Percentiles rank a stretch among this genome's conserved stretches.
Conservation (phyloP, 2,888 invertebrate species). For the Scaptomyza tumidula region DNA sequence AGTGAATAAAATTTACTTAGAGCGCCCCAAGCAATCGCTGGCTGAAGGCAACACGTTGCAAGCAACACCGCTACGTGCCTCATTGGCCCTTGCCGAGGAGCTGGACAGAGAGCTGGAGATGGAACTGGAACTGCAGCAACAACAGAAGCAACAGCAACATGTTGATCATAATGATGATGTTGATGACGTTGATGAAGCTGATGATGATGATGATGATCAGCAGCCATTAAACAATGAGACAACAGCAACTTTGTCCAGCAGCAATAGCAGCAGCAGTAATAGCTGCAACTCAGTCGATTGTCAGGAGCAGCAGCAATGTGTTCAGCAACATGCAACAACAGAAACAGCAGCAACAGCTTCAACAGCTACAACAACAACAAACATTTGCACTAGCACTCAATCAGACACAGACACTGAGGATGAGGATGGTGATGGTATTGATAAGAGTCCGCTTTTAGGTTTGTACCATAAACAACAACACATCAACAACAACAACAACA, state of each 20-base stretch:
- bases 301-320: slow-evolving; percentile 32
- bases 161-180: slow-evolving; percentile 70
- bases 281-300: slow-evolving; percentile 20
- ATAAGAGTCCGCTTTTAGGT: slow-evolving; percentile 85
- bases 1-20: slow-evolving; percentile 78
- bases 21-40: slow-evolving; percentile 53
- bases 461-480: slow-evolving; percentile 77
- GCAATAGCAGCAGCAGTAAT: slow-evolving; percentile 26
- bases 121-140: slow-evolving; percentile 49
- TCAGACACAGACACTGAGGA: slow-evolving; percentile 71
- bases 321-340: slow-evolving; percentile 16
- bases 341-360: slow-evolving; percentile 22
- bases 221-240: slow-evolving; percentile 81
- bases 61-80: slow-evolving; percentile 61
- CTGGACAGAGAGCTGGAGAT: slow-evolving; percentile 64
- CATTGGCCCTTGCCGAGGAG: slow-evolving; percentile 69
- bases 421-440: slow-evolving; percentile 79
- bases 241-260: slow-evolving; percentile 61
- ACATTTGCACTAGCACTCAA: slow-evolving; percentile 66
- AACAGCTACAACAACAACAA: slow-evolving; percentile 63
- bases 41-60: slow-evolving; percentile 30
- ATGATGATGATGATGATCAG: slow-evolving; percentile 72
- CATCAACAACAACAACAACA: slow-evolving; percentile 34
- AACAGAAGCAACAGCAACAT: slow-evolving; percentile 12
- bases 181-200: slow-evolving; percentile 50